Conservation (phyloP, 2,797 vertebrate species). For the Platyrinchus mystaceus region DNA sequence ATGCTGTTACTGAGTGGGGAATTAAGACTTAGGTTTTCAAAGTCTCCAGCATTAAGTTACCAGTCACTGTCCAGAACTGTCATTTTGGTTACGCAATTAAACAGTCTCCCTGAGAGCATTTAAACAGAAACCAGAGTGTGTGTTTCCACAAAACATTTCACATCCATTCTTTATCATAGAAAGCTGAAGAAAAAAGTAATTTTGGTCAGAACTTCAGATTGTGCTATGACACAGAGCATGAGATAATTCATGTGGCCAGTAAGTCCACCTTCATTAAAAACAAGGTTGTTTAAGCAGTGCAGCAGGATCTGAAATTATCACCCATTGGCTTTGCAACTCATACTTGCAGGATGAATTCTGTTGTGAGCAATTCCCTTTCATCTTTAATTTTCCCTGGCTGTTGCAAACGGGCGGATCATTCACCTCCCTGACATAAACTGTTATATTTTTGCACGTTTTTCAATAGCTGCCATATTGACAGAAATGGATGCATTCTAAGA, state of each 20-base stretch:
- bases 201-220: background rate
- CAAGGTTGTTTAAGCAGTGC: background rate
- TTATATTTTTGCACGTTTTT: background rate
- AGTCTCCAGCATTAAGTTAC: conserved; percentile 22
- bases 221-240: background rate
- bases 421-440: conserved; percentile 9
- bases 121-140: background rate
- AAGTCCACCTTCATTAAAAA: background rate
- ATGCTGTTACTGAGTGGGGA: background rate
- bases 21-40: conserved; percentile 24
- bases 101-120: background rate
- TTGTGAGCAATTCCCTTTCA: background rate
- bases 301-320: background rate
- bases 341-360: background rate
- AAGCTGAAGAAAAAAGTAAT: background rate
- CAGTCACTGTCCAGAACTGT: conserved; percentile 4
- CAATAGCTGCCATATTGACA: background rate
- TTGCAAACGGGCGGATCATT: conserved; percentile 19
- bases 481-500: background rate
- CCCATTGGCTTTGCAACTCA: background rate
- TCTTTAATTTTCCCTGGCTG: background rate
- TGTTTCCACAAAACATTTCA: background rate
- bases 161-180: background rate
- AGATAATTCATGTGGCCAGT: background rate
- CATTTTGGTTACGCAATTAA: conserved; percentile 31